Evolutionary conservation across 2,113 vertebrate species (phyloP).

Genomic region (Centropus bengalensis): DNA sequence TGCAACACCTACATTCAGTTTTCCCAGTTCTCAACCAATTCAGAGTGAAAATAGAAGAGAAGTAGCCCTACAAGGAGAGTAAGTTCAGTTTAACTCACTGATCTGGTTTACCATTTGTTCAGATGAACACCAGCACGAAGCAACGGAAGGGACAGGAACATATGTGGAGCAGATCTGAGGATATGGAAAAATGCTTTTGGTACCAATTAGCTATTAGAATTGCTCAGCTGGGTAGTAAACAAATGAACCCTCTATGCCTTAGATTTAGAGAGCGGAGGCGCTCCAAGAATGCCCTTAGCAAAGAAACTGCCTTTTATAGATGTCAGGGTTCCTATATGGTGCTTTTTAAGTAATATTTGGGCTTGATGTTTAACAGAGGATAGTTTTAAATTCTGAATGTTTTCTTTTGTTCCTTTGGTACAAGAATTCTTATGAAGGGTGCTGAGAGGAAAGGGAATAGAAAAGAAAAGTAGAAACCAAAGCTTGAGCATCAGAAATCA

Average conservation of each 20-base stretch:
- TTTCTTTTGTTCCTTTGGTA: slow-evolving; percentile 27
- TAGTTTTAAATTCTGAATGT: slow-evolving; percentile 1
- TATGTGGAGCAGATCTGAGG: not conserved
- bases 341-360: slow-evolving; percentile 5
- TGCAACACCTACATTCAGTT: not conserved
- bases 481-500: slow-evolving; percentile 21
- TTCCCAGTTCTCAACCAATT: not conserved
- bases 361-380: slow-evolving; percentile 9
- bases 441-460: not conserved
- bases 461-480: not conserved
- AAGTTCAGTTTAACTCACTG: not conserved
- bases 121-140: not conserved
- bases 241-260: slow-evolving; percentile 6
- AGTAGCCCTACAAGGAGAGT: not conserved
- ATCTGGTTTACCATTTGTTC: not conserved
- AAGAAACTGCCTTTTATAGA: slow-evolving; percentile 12
- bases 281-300: slow-evolving; percentile 3
- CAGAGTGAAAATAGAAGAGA: not conserved
- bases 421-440: not conserved
- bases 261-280: not conserved
- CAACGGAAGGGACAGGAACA: not conserved
- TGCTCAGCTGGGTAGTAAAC: slow-evolving; percentile 18
- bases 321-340: not conserved
- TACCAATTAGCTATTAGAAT: not conserved
- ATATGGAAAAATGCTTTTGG: not conserved